A percentile compares a stretch with the other conserved stretches of the same genome.
These are phyloP conservation scores for Acestrorhynchus altus DNA, from an alignment of 2,797 vertebrate genomes.

Conservation along the genomic window DNA sequence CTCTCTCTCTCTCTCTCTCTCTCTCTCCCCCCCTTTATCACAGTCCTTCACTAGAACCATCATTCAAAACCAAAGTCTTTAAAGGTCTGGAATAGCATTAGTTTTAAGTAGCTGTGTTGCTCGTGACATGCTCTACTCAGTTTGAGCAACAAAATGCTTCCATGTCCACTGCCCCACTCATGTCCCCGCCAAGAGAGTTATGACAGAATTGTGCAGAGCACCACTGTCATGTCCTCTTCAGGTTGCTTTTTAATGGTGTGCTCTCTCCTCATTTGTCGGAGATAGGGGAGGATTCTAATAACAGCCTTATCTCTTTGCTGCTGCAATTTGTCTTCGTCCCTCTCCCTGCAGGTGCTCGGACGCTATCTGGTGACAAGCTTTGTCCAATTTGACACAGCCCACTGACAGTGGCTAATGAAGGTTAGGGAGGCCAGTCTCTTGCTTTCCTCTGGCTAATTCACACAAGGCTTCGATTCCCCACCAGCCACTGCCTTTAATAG, in stretches of 20 bases:
- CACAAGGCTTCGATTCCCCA: conserved; percentile 57
- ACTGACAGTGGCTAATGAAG: conserved; percentile 70
- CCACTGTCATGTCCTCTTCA: conserved; percentile 52
- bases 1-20: not conserved
- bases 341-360: conserved; percentile 47
- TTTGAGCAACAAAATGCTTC: conserved; percentile 10
- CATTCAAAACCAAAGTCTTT: not conserved
- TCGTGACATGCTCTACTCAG: not conserved
- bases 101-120: not conserved
- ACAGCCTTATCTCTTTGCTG: conserved; percentile 64
- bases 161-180: not conserved
- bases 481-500: conserved; percentile 23
- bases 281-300: conserved; percentile 63
- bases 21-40: not conserved
- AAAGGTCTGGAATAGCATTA: conserved; percentile 10
- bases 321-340: conserved; percentile 65
- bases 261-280: conserved; percentile 55
- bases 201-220: conserved; percentile 38
- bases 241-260: conserved; percentile 52
- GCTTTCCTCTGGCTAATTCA: conserved; percentile 49
- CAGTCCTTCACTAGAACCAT: conserved; percentile 16
- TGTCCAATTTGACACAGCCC: conserved; percentile 54
- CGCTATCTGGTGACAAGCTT: conserved; percentile 55
- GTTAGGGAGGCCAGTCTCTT: conserved; percentile 61
- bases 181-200: not conserved